Evolutionary conservation across 2,797 vertebrate genomes (phyloP).

Genomic region (Gambusia yucatana): DNA sequence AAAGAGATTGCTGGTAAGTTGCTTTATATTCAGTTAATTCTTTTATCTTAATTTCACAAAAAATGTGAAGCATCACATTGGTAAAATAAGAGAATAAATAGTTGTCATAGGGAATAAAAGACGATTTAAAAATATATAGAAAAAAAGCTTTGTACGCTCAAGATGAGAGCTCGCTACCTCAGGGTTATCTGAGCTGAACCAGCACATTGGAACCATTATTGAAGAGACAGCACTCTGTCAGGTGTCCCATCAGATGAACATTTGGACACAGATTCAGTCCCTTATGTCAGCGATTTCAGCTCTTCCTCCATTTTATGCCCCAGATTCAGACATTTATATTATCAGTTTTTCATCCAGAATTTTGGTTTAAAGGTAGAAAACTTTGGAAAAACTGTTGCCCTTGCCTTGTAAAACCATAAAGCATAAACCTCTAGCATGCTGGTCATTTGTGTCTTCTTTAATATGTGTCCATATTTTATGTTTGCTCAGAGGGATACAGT

Average conservation of each 20-base stretch:
- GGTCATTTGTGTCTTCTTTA: not conserved
- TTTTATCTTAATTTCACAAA: not conserved
- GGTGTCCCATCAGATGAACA: constrained; percentile 17
- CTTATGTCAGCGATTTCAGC: constrained; percentile 6
- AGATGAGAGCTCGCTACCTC: not conserved
- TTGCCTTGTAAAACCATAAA: not conserved
- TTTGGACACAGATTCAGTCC: not conserved
- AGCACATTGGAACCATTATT: constrained; percentile 13
- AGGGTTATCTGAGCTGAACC: constrained; percentile 13
- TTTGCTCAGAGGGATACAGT: not conserved
- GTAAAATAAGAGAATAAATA: not conserved
- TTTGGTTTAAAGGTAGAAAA: not conserved
- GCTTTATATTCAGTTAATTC: not conserved
- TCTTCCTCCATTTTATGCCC: not conserved
- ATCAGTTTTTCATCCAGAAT: not conserved
- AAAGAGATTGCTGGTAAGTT: not conserved
- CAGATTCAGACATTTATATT: not conserved
- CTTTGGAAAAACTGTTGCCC: not conserved
- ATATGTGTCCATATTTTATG: not conserved
- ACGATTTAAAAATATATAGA: not conserved
- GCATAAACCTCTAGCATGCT: not conserved
- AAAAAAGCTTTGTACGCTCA: not conserved
- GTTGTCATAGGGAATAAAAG: too few species aligned
- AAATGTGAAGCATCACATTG: not conserved
- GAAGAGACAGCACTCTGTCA: constrained; percentile 16